Evolutionary conservation across 2,888 invertebrate species (phyloP), one percentile per base, ranked within the genome.

Genomic region (Incurvaria masculella): DNA sequence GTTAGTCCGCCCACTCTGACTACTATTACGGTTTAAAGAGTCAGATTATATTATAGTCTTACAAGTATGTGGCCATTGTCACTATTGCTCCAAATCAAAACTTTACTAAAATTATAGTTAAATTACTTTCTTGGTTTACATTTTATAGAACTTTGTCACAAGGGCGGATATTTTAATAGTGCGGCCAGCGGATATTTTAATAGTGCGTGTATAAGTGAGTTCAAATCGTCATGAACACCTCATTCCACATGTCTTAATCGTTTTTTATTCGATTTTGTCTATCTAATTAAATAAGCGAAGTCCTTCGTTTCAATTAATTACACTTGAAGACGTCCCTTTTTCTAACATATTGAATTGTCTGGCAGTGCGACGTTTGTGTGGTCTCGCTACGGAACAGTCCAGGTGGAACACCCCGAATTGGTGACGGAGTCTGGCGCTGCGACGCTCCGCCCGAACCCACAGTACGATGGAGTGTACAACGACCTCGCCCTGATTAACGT

Each of bases 351-450:
- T 11, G 14, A 16, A 43, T 27, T 49, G 19, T 8, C 42, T 47
- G 8, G 0, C 56, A 76, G 76, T 1, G 20, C 52, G 10, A 63
- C 66, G 20, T 76, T 65, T 63, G 48, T 68, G 38, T 78, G 75
- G 75, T 0, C 59, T 26, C 70, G 76, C 2, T 69, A 59, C 44
- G 73, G 65, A 2, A 55, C 51, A 0, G 53, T 63, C 2, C 48
- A 63, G 16, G 64, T 68, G 33, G 45, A 62, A 54, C 55, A 50
- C 5, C 74, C 76, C 0, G 42, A 52, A 14, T 49, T 73, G 54
- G 72, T 75, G 48, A 59, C 61, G 0, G 76, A 76, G 58, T 50
- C 49, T 26, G 54, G 55, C 49, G 0, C 5, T 0, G 52, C 56
- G 2, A 17, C 11, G 16, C 0, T 49, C 8, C 49, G 63, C 53